Evolutionary conservation across 2,797 vertebrate species (phyloP), one percentile per base, ranked within the genome.

Genomic region (Darevskia mixta): DNA sequence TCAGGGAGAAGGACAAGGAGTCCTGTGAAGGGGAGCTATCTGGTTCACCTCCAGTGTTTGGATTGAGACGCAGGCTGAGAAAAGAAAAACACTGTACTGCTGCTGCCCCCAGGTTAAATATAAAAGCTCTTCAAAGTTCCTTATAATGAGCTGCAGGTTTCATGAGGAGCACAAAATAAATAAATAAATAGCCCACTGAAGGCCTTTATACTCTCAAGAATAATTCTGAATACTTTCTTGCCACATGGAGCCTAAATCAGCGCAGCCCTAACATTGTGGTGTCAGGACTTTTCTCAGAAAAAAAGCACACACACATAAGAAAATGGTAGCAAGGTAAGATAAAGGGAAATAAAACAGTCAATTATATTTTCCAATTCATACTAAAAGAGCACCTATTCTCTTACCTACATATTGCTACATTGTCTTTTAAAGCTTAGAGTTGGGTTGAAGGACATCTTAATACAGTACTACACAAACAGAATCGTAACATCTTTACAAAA

Each of bases 1-100:
- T 92, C 92, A 87, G 90, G 20, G 5, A 87, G 61, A 86, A 82
- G 86, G 72, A 49, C 55, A 84, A 67, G 35, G 73, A 15, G 6
- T 58, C 18, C 32, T 27, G 72, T 23, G n/a, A 61, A 41, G 67
- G 49, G 35, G 49, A 32, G 27, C 18, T 27, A 58, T 4, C 2
- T 20, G 35, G 27, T 38, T 18, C 32, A 43, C 25, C 61, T 38
- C 25, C 27, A 18, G 32, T 75, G 77, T 64, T 85, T 80, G 29
- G 69, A 27, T 9, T 15, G 71, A 23, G 41, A 85, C 43, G 76
- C 15, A 15, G 27, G n/a, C 49, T 49, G 83, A 72, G 72, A 49
- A 72, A 32, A 27, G 67, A 64, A 45, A 35, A 43, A 61, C 6
- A 64, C 8, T 25, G 58, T 73, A 41, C n/a, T 64, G 25, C 27